These are phyloP conservation scores for Psittacus erithacus DNA, from an alignment of 2,113 vertebrate genomes.

Conservation along the genomic window DNA sequence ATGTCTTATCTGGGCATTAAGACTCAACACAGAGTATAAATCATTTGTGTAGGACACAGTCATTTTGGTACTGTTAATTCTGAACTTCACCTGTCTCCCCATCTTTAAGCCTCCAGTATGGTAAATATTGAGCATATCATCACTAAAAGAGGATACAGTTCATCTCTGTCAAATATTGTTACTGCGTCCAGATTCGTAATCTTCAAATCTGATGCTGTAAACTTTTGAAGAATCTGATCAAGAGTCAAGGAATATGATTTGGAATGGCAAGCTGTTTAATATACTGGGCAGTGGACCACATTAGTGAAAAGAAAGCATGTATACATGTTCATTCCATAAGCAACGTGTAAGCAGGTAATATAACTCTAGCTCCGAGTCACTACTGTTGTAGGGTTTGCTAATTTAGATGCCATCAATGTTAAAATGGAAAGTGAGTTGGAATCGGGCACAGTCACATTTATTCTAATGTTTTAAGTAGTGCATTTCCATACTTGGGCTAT, in stretches of 20 bases:
- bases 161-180: neutral
- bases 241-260: neutral
- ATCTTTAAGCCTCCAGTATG: neutral
- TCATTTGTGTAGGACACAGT: neutral
- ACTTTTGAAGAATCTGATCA: neutral
- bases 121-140: neutral
- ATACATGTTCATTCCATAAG: neutral
- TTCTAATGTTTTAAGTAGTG: neutral
- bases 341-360: neutral
- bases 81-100: neutral
- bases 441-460: neutral
- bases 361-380: neutral
- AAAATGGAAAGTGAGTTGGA: neutral
- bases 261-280: neutral
- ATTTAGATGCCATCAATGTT: neutral
- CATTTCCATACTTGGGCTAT: neutral
- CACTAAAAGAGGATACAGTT: neutral
- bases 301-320: neutral
- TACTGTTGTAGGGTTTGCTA: neutral
- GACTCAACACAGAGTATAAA: neutral
- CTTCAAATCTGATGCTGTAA: neutral
- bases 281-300: neutral
- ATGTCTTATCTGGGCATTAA: neutral
- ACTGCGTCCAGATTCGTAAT: neutral
- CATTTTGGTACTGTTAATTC: neutral